phyloP scores from a whole-genome alignment of 2,113 vertebrate genomes.

The Platanista minor region DNA sequence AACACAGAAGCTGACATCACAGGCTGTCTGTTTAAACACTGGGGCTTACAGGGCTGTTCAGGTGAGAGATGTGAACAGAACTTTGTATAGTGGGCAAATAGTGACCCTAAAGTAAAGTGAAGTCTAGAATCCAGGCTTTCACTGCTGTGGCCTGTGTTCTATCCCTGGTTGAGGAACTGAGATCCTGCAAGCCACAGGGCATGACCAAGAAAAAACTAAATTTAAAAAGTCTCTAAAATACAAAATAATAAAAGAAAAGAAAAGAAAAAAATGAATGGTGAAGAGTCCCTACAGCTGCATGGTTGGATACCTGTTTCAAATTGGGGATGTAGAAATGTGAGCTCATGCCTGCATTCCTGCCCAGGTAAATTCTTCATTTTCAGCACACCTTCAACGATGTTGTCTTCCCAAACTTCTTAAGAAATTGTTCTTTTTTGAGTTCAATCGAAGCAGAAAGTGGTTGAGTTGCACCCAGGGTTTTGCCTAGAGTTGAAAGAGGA shows the following conservation, averaged over 20 bases:
- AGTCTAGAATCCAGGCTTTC: not conserved
- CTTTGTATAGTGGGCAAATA: not conserved
- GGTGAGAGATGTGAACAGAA: not conserved
- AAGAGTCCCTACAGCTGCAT: not conserved
- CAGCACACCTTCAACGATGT: accelerated
- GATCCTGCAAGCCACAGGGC: not conserved
- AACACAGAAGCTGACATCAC: no score
- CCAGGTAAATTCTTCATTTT: not conserved
- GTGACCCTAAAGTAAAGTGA: not conserved
- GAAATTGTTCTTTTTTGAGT: not conserved
- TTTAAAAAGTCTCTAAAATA: not conserved
- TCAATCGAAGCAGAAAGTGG: not conserved
- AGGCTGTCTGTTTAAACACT: not conserved
- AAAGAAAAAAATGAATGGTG: not conserved
- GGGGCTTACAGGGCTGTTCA: accelerated
- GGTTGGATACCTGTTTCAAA: not conserved
- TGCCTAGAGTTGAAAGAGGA: not conserved
- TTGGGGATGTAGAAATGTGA: not conserved
- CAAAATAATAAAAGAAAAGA: not conserved
- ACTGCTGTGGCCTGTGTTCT: not conserved
- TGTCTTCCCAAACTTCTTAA: not conserved
- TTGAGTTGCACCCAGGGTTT: not conserved
- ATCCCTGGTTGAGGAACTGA: not conserved
- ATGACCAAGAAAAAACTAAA: accelerated
- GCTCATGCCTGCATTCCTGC: no score